Base-by-base conservation (phyloP, 2,113 vertebrate species). In the Poeciliopsis turrubarensis region DNA sequence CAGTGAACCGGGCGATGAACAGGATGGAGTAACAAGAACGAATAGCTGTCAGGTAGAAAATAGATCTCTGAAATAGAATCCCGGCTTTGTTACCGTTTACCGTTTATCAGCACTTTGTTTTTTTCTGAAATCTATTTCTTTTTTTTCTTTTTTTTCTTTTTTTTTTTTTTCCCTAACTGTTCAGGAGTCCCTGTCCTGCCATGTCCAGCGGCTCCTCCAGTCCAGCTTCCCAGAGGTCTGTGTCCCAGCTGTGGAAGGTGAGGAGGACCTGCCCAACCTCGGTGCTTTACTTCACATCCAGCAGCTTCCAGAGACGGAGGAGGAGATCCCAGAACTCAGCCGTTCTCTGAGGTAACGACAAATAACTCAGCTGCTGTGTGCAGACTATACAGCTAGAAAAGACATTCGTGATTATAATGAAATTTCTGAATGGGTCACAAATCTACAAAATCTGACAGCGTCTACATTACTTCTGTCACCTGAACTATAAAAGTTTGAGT, bases 141-240 rank as follows among this genome's bases (percentile, higher is more conserved):
- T 34, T 75, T 17, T 39, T 17, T 31, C 4, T 0, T 31, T 4
- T 31, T 3, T 30, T 34, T 75, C n/a, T n/a, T 31, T 31, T 0
- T 31, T 4, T 31, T 3, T 30, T 34, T 75, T 17, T 39, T 17
- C 25, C 29, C 13, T 54, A 27, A 6, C 61, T 26, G 65, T 41
- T 7, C 63, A 98, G 97, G 90, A 71, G 86, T 93, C 93, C 1
- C 90, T 97, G 70, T 89, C 95, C 82, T 94, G 88, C 87, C 95
- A 93, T 71, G 92, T 97, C 87, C 96, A 96, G 78, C 91, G 93
- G 92, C 93, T 99, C 87, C 92, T 99, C 83, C 93, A 94, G 86
- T 91, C 82, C 81, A 96, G 94, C 90, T 99, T 98, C 91, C 96
- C 96, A 78, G 91, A 92, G 39, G 84, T 92, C 4, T 81, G 87